Evolutionary conservation across 2,888 invertebrate species (phyloP).

Genomic region (Meandrusa payeni): DNA sequence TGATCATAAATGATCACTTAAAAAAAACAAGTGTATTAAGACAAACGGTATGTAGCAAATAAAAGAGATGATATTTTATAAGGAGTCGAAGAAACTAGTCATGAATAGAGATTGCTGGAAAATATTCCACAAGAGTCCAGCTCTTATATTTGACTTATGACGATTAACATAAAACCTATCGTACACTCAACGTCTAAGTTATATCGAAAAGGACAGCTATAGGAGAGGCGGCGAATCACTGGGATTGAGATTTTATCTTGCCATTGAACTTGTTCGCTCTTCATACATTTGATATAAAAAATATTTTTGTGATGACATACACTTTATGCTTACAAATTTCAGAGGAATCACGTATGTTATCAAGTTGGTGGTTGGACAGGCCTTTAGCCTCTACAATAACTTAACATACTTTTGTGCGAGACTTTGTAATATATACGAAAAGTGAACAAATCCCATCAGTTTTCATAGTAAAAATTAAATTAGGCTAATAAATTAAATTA

Average conservation of each 20-base stretch:
- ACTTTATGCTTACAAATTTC: conserved; percentile 14
- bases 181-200: conserved; percentile 18
- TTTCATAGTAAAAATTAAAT: conserved; percentile 63
- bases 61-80: too few species aligned
- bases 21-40: too few species aligned
- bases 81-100: too few species aligned
- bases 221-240: conserved; percentile 9
- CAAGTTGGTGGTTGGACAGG: too few species aligned
- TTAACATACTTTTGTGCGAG: conserved; percentile 33
- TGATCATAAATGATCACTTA: too few species aligned
- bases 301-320: conserved; percentile 1
- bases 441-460: conserved; percentile 57
- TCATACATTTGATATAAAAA: conserved; percentile 13
- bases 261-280: conserved; percentile 20
- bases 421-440: conserved; percentile 42
- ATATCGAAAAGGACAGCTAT: neutral
- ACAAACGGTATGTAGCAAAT: too few species aligned
- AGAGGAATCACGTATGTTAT: neutral
- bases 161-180: neutral
- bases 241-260: conserved; percentile 20
- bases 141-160: neutral
- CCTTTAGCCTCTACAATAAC: conserved; percentile 9
- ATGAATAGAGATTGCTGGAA: too few species aligned
- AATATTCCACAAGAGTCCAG: too few species aligned
- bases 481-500: conserved; percentile 65